Conservation (phyloP, 2,888 invertebrate species). For the Aradus depressus region DNA sequence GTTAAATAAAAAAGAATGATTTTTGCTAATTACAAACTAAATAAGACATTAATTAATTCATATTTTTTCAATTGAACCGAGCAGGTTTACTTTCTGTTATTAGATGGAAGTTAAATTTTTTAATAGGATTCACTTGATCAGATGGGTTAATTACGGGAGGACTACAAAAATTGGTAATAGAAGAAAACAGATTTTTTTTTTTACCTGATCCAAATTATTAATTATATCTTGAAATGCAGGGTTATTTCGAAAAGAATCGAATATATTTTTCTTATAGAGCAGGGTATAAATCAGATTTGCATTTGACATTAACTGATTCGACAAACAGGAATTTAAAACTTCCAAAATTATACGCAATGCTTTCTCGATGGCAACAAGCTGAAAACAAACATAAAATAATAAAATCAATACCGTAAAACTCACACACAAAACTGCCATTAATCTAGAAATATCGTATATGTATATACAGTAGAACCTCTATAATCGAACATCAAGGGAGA, state of each 20-base stretch:
- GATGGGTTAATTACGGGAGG: too few relatives aligned
- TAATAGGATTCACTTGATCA: too few relatives aligned
- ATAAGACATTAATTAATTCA: too few relatives aligned
- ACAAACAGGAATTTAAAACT: conserved; percentile 90
- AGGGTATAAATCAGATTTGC: conserved; percentile 90
- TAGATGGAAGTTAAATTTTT: too few relatives aligned
- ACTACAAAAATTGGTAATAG: too few relatives aligned
- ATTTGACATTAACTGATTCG: conserved; percentile 75
- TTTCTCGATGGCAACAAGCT: conserved; percentile 88
- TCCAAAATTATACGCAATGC: conserved; percentile 93
- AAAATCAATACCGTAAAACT: background rate
- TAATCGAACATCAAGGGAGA: too few relatives aligned
- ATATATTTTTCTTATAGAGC: conserved; percentile 83
- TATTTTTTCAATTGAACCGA: too few relatives aligned
- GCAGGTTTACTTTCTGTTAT: too few relatives aligned
- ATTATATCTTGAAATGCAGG: conserved; percentile 86
- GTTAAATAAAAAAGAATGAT: conserved; percentile 5
- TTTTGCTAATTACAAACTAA: too few relatives aligned
- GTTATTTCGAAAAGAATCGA: conserved; percentile 75
- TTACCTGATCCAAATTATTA: conserved; percentile 87
- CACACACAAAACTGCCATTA: too few relatives aligned
- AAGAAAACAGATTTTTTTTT: too few relatives aligned
- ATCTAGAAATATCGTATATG: background rate
- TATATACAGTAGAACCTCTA: background rate
- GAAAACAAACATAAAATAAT: conserved; percentile 43